Evolutionary conservation across 23 tunicate genomes (phyloP), one percentile per base, ranked within the genome.

Genomic region (Pegea sp.): DNA sequence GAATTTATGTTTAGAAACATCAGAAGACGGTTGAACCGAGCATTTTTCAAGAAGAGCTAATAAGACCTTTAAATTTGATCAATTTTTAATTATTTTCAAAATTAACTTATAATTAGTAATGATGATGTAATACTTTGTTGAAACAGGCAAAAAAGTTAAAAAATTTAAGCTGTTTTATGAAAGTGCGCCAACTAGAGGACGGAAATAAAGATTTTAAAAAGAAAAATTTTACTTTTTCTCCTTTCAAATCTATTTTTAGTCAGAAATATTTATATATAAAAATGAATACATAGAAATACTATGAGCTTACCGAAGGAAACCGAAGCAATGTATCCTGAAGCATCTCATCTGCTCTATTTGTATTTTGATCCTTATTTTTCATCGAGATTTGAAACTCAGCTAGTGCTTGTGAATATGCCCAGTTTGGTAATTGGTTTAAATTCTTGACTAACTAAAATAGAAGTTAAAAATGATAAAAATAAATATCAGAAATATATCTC

Each of bases 271-370:
- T 18, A 13, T 3, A 23, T 62, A 20, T 56, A 49, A 54, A 20
- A 18, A 24, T 64, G 7, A 1, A 23, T 28, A 16, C 20, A 1
- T 11, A 54, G 34, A 54, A 18, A 5, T 24, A 5, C 13, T 54
- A 27, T 16, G 0, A 44, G 72, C 86, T 73, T 63, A 84, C 95
- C 3, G 76, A 25, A 7, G 95, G 95, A 59, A 84, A 84, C 71
- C 49, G 68, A 24, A 84, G 57, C 5, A 84, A 27, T 1, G 95
- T 86, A 25, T 58, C 34, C 55, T 68, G 95, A 3, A 84, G 46
- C 44, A 23, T 3, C 50, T 63, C 30, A 61, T 74, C 76, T 19
- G 81, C 84, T 26, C 23, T 31, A 19, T 16, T 30, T 0, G 1
- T 20, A 19, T 64, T 44, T 57, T 67, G 23, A 5, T 54, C 58